Percentiles rank a stretch among this genome's conserved stretches.
Conservation (phyloP, 2,113 vertebrate genomes). For the Muntiacus muntjak region DNA sequence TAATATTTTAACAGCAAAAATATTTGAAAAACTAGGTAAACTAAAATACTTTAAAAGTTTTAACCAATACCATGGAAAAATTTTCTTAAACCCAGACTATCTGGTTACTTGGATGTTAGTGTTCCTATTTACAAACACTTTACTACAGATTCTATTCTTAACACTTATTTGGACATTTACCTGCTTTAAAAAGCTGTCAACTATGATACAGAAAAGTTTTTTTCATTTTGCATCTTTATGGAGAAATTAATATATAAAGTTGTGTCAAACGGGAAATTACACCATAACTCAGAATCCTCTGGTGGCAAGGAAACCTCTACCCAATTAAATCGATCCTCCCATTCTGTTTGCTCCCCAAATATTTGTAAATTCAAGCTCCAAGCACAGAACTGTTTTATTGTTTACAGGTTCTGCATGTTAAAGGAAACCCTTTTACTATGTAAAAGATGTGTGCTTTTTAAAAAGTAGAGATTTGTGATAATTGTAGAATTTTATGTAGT, state of each 20-base stretch:
- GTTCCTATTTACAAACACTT: constrained; percentile 25
- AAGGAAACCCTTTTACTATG: background rate
- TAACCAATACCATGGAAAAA: constrained; percentile 23
- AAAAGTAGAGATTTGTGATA: background rate
- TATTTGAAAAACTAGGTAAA: constrained; percentile 23
- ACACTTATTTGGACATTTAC: constrained; percentile 27
- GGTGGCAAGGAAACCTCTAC: background rate
- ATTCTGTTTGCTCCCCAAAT: background rate
- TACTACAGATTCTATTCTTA: constrained; percentile 26
- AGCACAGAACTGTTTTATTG: background rate
- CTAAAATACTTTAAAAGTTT: constrained; percentile 45
- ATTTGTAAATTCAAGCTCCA: background rate
- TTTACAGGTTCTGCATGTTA: background rate
- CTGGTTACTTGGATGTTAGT: constrained; percentile 15
- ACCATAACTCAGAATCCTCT: background rate
- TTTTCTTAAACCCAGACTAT: constrained; percentile 35
- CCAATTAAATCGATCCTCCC: background rate
- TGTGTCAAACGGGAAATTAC: background rate
- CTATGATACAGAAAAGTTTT: background rate
- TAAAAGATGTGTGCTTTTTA: constrained; percentile 3
- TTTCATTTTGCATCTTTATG: constrained; percentile 34
- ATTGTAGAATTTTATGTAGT: background rate
- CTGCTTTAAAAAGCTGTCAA: constrained; percentile 31
- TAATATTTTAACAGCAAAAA: constrained; percentile 65
- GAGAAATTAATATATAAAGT: constrained; percentile 23